Base-by-base conservation (phyloP, 1,140 invertebrate genomes). In the Ephestia elutella region DNA sequence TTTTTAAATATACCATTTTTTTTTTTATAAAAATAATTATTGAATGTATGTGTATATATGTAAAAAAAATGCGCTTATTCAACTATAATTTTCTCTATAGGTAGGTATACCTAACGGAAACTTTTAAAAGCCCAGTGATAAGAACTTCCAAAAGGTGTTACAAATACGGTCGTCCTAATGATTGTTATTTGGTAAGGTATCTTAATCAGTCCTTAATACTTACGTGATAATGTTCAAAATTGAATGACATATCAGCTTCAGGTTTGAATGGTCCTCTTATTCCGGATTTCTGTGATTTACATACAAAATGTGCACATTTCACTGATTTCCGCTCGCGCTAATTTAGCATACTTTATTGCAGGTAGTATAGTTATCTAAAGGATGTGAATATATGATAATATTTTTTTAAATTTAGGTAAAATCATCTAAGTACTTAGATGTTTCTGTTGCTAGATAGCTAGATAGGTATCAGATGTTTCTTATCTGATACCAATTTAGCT, bases 301-400 rank as follows among this genome's bases (percentile, higher is more conserved):
- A 50, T 50, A 50, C 49, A 7, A 50, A 50, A 18, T 50, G 20
- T 20, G 18, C 2, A 50, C 49, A 50, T 50, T 20, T 50, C 8
- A 20, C 18, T 50, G 49, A 50, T 50, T 50, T 50, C 49, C 49
- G 15, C 48, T 50, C 49, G 18, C 17, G 49, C 49, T 18, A 20
- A 17, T 17, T 49, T 50, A 20, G 18, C 49, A 50, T 50, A 20
- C 18, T 50, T 50, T 20, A 50, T 50, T 18, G 20, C 49, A 50
- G 49, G 49, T 50, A 50, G 8, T 50, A 17, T 20, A 20, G 21
- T n/a, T n/a, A n/a, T 50, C n/a, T 50, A 17, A 18, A 3, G 5
- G 8, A 35, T 20, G 49, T 19, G 18, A 11, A 50, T 19, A 25
- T 25, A 25, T 25, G 21, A n/a, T n/a, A n/a, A n/a, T n/a, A n/a